These are phyloP conservation scores for Penaeus japonicus DNA, from an alignment of 1,140 invertebrate genomes.

Conservation along the genomic window DNA sequence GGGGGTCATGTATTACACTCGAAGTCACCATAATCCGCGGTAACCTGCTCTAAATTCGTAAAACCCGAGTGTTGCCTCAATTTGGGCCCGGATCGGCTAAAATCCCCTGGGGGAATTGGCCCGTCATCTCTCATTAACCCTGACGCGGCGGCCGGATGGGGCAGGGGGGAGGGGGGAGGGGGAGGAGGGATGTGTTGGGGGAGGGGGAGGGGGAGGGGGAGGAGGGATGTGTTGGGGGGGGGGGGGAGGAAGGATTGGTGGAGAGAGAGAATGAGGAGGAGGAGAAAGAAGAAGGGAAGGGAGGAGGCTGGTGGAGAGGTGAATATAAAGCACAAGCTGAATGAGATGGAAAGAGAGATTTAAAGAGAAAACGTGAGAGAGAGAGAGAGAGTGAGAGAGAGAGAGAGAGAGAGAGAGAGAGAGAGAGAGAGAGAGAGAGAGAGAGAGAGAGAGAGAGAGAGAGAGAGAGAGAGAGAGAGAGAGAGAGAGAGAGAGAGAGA, in stretches of 20 bases:
- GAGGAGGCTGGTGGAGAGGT: too few relatives aligned
- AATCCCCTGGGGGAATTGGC: constrained; percentile 43
- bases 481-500: too few relatives aligned
- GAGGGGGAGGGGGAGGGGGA: neutral
- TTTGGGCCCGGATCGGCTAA: constrained; percentile 16
- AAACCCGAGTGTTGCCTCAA: constrained; percentile 29
- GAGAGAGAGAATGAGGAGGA: neutral
- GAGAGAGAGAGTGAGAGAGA: neutral
- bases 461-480: neutral
- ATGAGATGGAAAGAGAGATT: too few relatives aligned
- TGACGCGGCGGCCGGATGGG: neutral
- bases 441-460: neutral
- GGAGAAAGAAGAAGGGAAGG: neutral
- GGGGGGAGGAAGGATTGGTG: neutral
- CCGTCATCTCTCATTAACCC: constrained; percentile 39
- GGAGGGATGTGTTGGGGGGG: neutral
- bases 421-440: too few relatives aligned
- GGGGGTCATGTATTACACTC: too few relatives aligned
- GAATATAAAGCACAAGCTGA: too few relatives aligned
- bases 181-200: too few relatives aligned
- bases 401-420: neutral
- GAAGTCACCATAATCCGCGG: constrained; percentile 22
- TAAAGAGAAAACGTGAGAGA: neutral
- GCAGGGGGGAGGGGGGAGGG: too few relatives aligned
- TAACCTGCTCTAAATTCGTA: constrained; percentile 39